Evolutionary conservation across 2,888 invertebrate genomes (phyloP).

Genomic region (Drosophila limbata): DNA sequence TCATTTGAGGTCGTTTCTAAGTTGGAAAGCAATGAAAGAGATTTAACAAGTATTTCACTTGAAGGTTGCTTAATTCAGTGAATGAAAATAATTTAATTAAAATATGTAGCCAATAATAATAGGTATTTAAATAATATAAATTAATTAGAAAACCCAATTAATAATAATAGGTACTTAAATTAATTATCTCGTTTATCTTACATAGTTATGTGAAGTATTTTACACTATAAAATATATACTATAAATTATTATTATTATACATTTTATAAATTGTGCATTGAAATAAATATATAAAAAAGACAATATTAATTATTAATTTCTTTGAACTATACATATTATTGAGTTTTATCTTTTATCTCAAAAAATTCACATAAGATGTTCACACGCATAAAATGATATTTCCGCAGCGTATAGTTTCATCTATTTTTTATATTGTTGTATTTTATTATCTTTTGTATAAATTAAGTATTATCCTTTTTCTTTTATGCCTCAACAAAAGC

Average conservation of each 20-base stretch:
- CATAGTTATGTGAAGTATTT: neutral
- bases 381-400: neutral
- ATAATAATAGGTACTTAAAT: no score
- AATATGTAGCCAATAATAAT: no score
- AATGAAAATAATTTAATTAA: neutral
- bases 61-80: neutral
- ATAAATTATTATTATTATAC: no score
- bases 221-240: no score
- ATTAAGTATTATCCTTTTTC: neutral
- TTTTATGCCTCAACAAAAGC: neutral
- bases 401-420: no score
- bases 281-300: no score
- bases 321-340: neutral
- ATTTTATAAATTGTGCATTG: no score
- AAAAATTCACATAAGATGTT: neutral
- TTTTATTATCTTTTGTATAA: neutral
- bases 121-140: no score
- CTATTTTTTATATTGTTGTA: no score
- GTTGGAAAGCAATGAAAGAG: neutral
- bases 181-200: neutral
- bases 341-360: neutral
- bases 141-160: no score
- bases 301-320: neutral
- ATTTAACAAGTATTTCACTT: neutral
- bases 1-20: slow-evolving; percentile 45